Conservation (phyloP, 1,140 invertebrate species). For the Cheumatopsyche charites region DNA sequence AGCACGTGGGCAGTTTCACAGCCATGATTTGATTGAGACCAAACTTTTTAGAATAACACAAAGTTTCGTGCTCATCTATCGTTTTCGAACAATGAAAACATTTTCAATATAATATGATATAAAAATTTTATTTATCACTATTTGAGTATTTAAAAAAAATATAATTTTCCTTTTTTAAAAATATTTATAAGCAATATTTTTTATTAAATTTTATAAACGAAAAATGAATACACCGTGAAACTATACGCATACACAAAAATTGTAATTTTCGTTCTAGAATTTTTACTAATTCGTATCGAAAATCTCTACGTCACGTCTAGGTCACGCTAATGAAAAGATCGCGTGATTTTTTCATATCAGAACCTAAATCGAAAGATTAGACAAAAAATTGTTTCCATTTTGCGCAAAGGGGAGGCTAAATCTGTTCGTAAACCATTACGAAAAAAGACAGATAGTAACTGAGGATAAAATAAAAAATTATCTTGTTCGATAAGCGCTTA, state of each 20-base stretch:
- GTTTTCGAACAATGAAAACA: too few relatives aligned
- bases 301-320: conserved; percentile 1
- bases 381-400: conserved; percentile 45
- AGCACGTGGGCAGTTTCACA: conserved; percentile 28
- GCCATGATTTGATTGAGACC: neutral
- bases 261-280: conserved; percentile 16
- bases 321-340: conserved; percentile 47
- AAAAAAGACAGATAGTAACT: conserved; percentile 15
- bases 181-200: too few relatives aligned
- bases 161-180: too few relatives aligned
- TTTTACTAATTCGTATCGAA: conserved; percentile 27
- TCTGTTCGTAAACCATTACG: conserved; percentile 30
- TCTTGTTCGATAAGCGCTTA: neutral
- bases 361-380: conserved; percentile 44
- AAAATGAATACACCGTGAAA: neutral
- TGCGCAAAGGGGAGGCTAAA: conserved; percentile 37
- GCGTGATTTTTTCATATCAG: conserved; percentile 46
- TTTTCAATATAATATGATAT: too few relatives aligned
- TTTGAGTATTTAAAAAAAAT: too few relatives aligned
- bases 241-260: neutral
- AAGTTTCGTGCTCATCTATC: too few relatives aligned
- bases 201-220: neutral
- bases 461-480: neutral
- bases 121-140: too few relatives aligned
- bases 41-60: too few relatives aligned